These are phyloP conservation scores for Drosophila burlai DNA, from an alignment of 1,140 invertebrate species.

Conservation along the genomic window DNA sequence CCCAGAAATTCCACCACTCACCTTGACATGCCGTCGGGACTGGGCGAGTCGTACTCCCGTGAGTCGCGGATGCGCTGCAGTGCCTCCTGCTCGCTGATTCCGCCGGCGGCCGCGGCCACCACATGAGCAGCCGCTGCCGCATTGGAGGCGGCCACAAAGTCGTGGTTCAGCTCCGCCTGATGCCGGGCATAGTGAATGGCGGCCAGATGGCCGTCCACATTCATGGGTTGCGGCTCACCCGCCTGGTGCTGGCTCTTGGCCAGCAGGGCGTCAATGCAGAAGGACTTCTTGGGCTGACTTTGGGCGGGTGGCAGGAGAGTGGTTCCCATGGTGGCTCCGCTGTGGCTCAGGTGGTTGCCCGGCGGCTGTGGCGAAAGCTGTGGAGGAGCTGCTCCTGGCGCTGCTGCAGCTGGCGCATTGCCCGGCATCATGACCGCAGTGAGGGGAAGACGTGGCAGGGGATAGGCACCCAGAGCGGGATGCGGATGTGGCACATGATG, in stretches of 20 bases:
- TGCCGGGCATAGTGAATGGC: slow-evolving; percentile 76
- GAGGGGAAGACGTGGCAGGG: slow-evolving; percentile 68
- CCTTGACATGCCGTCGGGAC: slow-evolving; percentile 85
- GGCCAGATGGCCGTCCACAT: slow-evolving; percentile 70
- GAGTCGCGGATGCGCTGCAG: slow-evolving; percentile 80
- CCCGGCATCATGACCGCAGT: slow-evolving; percentile 62
- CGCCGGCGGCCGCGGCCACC: slow-evolving; percentile 62
- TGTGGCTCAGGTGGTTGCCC: slow-evolving; percentile 36
- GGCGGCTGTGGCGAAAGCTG: slow-evolving; percentile 24
- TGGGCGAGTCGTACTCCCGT: slow-evolving; percentile 79
- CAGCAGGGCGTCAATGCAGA: slow-evolving; percentile 89
- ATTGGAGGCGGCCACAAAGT: slow-evolving; percentile 73
- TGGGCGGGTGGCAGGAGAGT: slow-evolving; percentile 54
- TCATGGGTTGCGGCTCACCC: slow-evolving; percentile 38
- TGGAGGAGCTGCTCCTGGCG: slow-evolving; percentile 19
- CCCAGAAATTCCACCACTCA: slow-evolving; percentile 22
- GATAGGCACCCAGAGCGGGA: slow-evolving; percentile 57
- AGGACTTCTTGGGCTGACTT: slow-evolving; percentile 87
- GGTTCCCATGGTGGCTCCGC: slow-evolving; percentile 35
- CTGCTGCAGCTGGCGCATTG: slow-evolving; percentile 31
- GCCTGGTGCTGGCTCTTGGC: slow-evolving; percentile 79
- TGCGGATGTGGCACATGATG: slow-evolving; percentile 64
- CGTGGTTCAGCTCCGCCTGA: slow-evolving; percentile 70
- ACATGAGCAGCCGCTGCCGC: slow-evolving; percentile 65
- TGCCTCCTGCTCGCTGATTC: slow-evolving; percentile 80